These are phyloP conservation scores for Cebus imitator DNA, from an alignment of 2,113 vertebrate genomes.

Conservation along the genomic window DNA sequence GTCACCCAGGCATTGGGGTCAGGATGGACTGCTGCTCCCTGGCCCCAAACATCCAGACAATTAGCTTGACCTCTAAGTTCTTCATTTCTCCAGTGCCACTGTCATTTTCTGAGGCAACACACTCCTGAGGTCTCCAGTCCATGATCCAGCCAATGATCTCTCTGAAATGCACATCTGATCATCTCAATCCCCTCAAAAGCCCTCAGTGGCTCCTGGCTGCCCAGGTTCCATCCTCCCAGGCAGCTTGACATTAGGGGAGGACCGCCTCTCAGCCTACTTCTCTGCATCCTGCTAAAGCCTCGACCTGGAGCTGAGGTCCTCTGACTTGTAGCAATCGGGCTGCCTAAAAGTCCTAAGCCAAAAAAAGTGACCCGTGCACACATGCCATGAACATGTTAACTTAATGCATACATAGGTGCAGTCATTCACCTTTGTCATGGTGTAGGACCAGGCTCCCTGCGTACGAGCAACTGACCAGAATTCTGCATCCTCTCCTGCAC, in stretches of 20 bases:
- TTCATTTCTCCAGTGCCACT: neutral
- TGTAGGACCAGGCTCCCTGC: neutral
- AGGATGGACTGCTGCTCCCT: neutral
- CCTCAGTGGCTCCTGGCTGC: neutral
- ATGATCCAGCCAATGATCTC: neutral
- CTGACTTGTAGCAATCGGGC: accelerated
- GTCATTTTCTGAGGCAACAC: neutral
- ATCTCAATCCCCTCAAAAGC: neutral
- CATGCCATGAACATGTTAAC: neutral
- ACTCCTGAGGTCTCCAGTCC: neutral
- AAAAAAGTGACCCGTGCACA: neutral
- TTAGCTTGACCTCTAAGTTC: neutral
- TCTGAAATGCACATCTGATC: neutral
- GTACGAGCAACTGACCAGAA: neutral
- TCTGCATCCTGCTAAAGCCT: neutral
- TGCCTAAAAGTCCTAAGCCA: neutral
- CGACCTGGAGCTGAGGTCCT: neutral
- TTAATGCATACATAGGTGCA: neutral
- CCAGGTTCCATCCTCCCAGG: neutral
- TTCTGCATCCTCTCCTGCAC: neutral
- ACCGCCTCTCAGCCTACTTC: neutral
- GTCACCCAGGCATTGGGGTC: neutral
- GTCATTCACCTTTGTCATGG: too few species aligned
- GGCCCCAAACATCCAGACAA: neutral
- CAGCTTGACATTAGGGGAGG: neutral